phyloP scores from a whole-genome alignment of 2,113 vertebrate species.

The Paraplagusia blochii region DNA sequence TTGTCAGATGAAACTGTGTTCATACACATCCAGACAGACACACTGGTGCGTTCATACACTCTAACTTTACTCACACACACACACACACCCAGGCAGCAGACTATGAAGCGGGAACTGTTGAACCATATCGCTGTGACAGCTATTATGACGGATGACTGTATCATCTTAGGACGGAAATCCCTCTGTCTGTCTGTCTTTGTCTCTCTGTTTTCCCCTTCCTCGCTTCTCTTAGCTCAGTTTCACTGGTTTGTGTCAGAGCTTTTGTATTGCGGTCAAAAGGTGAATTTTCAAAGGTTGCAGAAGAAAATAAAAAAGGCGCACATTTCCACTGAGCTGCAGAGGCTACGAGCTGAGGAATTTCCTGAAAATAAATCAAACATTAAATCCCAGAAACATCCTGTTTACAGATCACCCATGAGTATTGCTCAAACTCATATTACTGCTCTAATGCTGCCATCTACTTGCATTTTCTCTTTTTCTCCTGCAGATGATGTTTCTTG shows the following conservation, averaged over 20 bases:
- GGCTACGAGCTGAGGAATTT: not conserved
- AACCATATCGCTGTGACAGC: conserved; percentile 66
- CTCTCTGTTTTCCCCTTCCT: conserved; percentile 12
- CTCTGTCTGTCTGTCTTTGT: conserved; percentile 26
- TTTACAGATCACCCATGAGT: no score
- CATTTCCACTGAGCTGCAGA: not conserved
- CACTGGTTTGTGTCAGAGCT: conserved; percentile 23
- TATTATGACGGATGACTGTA: conserved; percentile 70
- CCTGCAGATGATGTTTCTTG: no score
- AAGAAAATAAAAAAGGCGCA: conserved; percentile 23
- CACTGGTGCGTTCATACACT: conserved; percentile 2
- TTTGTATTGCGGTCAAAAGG: conserved; percentile 49
- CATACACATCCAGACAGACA: conserved; percentile 14
- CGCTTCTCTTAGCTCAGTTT: conserved; percentile 13
- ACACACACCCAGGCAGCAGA: conserved; percentile 47
- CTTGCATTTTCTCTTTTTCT: no score
- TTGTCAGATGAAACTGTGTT: conserved; percentile 15
- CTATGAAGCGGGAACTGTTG: conserved; percentile 58
- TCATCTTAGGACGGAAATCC: conserved; percentile 58
- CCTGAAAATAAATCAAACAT: not conserved
- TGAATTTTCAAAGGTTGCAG: conserved; percentile 27
- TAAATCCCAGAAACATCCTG: no score
- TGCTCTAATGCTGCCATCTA: no score
- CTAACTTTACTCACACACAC: conserved; percentile 20
- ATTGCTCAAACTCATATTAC: no score